Evolutionary conservation across 2,888 invertebrate species (phyloP), one percentile per base, ranked within the genome.

Genomic region (Zygogramma bicolorata): DNA sequence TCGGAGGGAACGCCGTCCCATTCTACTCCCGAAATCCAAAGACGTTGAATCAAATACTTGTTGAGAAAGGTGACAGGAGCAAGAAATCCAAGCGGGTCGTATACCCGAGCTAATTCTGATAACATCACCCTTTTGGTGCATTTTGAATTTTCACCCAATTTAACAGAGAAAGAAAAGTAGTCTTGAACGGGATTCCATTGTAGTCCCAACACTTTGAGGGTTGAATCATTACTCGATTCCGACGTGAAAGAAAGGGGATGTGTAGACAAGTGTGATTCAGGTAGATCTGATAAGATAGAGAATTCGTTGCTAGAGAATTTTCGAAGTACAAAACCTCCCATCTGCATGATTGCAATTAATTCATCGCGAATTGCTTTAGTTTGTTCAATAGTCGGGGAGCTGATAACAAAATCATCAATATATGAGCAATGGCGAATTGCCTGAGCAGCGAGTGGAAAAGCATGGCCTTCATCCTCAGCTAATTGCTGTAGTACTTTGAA

Each of bases 81-180:
- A 0, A 60, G 7, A 60, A 60, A 60, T 2, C 31, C 60, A 29
- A 60, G 60, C 13, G 60, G 31, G 10, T 60, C 60, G 15, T 60
- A 60, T 10, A n/a, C 31, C 13, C 60, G 8, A 15, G 60, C 60
- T 29, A 60, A 22, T 60, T 60, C 60, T 2, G 60, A 60, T 10
- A 60, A 29, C 31, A 60, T 27, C 13, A 5, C 8, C 20, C 60
- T 13, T 59, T 59, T 59, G 7, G 34, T 59, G 46, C 20, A 46
- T 31, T 6, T 31, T 18, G 46, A 46, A 18, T 20, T 20, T 1
- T 20, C 20, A 46, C 8, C 46, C 1, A 18, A 46, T 1, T 46
- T 46, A 8, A 46, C 5, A 1, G 46, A 46, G 20, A 46, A 46
- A 20, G 3, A 3, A 20, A 46, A 46, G 8, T 6, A n/a, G n/a